Conservation (phyloP, 1,140 invertebrate genomes). For the Trichonephila inaurata region DNA sequence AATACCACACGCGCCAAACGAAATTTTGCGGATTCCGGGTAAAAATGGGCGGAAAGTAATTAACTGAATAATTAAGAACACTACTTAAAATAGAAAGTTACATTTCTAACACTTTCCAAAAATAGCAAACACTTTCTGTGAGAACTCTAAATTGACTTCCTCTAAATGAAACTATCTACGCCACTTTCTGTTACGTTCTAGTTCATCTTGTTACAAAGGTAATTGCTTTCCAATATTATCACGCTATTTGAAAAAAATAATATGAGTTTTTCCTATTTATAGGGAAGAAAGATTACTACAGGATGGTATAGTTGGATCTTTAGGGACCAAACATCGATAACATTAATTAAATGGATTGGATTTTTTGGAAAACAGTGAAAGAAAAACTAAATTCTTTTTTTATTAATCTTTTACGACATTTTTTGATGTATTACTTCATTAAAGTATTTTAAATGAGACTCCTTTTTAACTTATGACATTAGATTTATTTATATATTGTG, state of each 20-base stretch:
- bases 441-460: not conserved
- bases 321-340: not conserved
- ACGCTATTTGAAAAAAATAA: not conserved
- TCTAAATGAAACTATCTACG: constrained; percentile 2
- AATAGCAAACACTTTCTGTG: constrained; percentile 23
- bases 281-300: not conserved
- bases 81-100: constrained; percentile 23
- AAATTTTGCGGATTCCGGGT: not conserved
- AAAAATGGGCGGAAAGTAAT: constrained; percentile 34
- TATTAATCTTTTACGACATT: not conserved
- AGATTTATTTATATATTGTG: too few relatives aligned
- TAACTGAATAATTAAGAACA: constrained; percentile 23
- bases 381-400: not conserved
- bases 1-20: not conserved
- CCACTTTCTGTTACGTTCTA: not conserved
- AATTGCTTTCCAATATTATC: constrained; percentile 60
- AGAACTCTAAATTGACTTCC: constrained; percentile 41
- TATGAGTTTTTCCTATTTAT: not conserved
- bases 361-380: not conserved
- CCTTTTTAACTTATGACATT: not conserved
- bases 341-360: constrained; percentile 43
- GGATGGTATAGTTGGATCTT: not conserved
- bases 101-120: constrained; percentile 6
- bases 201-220: constrained; percentile 23
- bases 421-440: not conserved